Evolutionary conservation across 2,888 invertebrate species (phyloP).

Genomic region (Galeopsomyia nigrocyanea): DNA sequence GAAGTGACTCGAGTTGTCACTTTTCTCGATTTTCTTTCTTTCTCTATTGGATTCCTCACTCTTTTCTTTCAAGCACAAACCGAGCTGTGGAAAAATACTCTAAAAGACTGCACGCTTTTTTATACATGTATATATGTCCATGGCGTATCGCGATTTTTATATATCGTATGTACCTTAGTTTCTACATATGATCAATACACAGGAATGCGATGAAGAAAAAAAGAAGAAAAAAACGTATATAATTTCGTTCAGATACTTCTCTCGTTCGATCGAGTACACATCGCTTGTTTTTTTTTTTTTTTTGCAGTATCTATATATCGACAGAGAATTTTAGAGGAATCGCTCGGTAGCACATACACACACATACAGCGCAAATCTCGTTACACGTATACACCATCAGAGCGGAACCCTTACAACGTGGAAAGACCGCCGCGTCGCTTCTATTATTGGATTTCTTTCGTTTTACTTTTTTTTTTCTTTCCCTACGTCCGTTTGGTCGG

Average conservation of each 20-base stretch:
- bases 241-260: background rate
- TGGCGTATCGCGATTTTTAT: background rate
- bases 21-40: constrained; percentile 31
- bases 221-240: constrained; percentile 11
- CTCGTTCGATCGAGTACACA: background rate
- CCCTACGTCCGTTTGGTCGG: no score
- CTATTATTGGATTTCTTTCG: no score
- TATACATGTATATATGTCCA: no score
- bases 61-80: background rate
- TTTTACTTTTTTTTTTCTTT: no score
- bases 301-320: background rate
- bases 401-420: constrained; percentile 8
- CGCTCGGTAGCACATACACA: constrained; percentile 11
- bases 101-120: constrained; percentile 5
- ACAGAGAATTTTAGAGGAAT: constrained; percentile 22
- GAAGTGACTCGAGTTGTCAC: constrained; percentile 11
- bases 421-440: background rate
- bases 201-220: constrained; percentile 30
- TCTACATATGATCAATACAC: background rate
- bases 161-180: background rate
- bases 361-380: background rate
- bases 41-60: background rate
- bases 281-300: constrained; percentile 3
- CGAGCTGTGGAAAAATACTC: constrained; percentile 30
- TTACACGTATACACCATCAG: background rate